phyloP scores from a whole-genome alignment of 1,140 invertebrate genomes.

The Holcopasites calliopsidis region DNA sequence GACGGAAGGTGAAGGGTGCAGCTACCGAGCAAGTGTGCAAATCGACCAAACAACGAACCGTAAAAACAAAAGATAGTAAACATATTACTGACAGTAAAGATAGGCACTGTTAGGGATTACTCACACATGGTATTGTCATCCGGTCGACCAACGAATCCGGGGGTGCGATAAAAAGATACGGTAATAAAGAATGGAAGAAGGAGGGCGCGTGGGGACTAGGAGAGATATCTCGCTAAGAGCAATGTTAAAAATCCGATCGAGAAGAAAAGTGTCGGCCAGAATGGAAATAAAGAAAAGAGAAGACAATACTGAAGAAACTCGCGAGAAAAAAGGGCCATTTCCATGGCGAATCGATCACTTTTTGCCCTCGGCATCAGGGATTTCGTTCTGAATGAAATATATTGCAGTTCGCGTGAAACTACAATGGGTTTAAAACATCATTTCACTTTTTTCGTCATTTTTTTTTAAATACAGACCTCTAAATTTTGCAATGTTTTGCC shows the following conservation, averaged over 20 bases:
- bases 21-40: slow-evolving; percentile 31
- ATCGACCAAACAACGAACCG: slow-evolving; percentile 40
- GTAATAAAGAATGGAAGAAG: slow-evolving; percentile 49
- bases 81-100: slow-evolving; percentile 63
- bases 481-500: no score
- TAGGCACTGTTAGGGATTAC: slow-evolving; percentile 74
- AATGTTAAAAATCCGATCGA: neutral
- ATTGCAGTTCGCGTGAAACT: no score
- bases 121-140: slow-evolving; percentile 78
- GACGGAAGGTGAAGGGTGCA: slow-evolving; percentile 20
- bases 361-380: no score
- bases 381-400: no score
- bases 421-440: no score
- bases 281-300: neutral
- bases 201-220: slow-evolving; percentile 20
- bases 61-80: slow-evolving; percentile 29
- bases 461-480: no score
- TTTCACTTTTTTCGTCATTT: no score
- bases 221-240: neutral
- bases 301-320: neutral
- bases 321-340: neutral
- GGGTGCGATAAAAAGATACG: slow-evolving; percentile 75
- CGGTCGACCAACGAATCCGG: slow-evolving; percentile 79
- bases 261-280: neutral
- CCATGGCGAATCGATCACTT: no score